Percentiles rank a stretch among this genome's conserved stretches.
Conservation (phyloP, 2,888 invertebrate species). For the Peribatodes rhomboidaria region DNA sequence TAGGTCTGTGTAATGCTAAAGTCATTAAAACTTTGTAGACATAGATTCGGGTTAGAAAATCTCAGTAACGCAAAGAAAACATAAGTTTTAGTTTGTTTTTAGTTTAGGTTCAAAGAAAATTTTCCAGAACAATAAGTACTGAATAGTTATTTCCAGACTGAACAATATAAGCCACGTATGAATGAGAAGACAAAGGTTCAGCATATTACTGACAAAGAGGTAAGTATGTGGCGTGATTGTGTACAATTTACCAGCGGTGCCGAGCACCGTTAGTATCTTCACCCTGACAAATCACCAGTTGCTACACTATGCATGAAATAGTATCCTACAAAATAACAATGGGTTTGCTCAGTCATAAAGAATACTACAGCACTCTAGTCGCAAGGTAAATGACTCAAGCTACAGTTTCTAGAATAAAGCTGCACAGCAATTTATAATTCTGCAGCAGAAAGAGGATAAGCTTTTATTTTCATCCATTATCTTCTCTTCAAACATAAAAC, state of each 20-base stretch:
- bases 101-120: neutral
- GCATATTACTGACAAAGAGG: constrained; percentile 62
- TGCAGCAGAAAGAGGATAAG: neutral
- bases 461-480: neutral
- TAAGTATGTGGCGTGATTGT: constrained; percentile 78
- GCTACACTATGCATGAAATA: constrained; percentile 62
- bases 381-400: constrained; percentile 1
- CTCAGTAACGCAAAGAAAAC: neutral
- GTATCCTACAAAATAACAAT: constrained; percentile 36
- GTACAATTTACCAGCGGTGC: constrained; percentile 75
- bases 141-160: constrained; percentile 26
- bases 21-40: constrained; percentile 6
- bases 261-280: constrained; percentile 75
- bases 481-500: constrained; percentile 13
- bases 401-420: neutral
- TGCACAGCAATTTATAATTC: neutral
- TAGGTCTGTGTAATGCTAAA: neutral
- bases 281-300: constrained; percentile 75
- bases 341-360: constrained; percentile 19
- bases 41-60: neutral
- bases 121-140: neutral
- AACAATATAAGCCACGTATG: constrained; percentile 54
- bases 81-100: neutral
- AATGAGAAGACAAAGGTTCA: constrained; percentile 69
- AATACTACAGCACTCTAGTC: constrained; percentile 9